These are phyloP conservation scores for Julus scandinavius DNA, from an alignment of 2,888 invertebrate genomes.

Conservation along the genomic window DNA sequence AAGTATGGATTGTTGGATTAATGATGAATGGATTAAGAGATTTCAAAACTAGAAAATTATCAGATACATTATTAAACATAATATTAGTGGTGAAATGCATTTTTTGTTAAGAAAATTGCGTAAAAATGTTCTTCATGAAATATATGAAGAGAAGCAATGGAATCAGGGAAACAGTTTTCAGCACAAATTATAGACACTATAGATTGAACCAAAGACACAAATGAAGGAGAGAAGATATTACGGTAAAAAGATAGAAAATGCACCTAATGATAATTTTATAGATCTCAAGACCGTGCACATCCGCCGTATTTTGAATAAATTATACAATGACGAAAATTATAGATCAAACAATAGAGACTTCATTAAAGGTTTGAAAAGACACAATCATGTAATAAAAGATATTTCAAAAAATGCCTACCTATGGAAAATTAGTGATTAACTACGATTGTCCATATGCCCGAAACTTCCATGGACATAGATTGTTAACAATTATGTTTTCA, in stretches of 20 bases:
- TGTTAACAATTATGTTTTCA: too few species aligned
- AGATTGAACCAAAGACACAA: background rate
- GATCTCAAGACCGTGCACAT: background rate
- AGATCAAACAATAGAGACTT: conserved; percentile 18
- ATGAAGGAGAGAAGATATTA: background rate
- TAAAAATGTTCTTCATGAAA: background rate
- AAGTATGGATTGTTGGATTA: too few species aligned
- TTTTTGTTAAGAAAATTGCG: background rate
- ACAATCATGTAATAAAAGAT: background rate
- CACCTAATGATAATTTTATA: background rate
- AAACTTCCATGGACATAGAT: too few species aligned
- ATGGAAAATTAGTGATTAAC: background rate
- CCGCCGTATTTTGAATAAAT: background rate
- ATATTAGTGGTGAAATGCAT: background rate
- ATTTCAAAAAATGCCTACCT: background rate
- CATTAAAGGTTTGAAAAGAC: background rate
- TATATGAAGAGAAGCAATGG: background rate
- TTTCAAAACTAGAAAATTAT: too few species aligned
- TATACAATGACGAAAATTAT: background rate
- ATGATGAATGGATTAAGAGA: too few species aligned
- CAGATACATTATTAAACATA: too few species aligned
- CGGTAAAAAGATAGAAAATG: background rate
- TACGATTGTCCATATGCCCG: too few species aligned
- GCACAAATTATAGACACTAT: background rate
- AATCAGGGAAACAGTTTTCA: background rate